A percentile compares a stretch with the other conserved stretches of the same genome.
Conservation (phyloP, 2,888 invertebrate genomes). For the Drosophila antonietae region DNA sequence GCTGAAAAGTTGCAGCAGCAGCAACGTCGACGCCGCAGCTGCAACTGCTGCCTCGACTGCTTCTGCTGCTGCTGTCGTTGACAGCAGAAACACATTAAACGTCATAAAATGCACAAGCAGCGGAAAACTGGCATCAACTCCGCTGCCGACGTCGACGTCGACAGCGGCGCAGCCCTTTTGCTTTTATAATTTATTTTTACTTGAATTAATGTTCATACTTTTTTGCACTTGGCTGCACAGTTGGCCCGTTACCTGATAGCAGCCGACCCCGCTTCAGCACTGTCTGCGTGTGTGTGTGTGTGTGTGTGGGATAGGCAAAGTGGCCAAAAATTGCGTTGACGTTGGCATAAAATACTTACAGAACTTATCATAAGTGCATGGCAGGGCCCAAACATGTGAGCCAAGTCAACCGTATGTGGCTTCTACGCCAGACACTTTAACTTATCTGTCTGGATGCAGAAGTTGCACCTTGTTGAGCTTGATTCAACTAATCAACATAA, state of each 20-base stretch:
- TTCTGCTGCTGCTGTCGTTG: conserved; percentile 73
- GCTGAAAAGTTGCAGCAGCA: conserved; percentile 65
- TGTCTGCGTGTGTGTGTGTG: not conserved
- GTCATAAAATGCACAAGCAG: conserved; percentile 79
- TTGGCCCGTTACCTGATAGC: conserved; percentile 74
- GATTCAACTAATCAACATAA: conserved; percentile 17
- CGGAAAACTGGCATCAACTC: conserved; percentile 59
- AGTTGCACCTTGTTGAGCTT: conserved; percentile 4
- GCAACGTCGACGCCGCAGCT: conserved; percentile 28
- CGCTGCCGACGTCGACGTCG: conserved; percentile 25
- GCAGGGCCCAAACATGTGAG: conserved; percentile 23
- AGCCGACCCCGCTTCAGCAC: conserved; percentile 1
- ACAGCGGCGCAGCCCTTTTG: conserved; percentile 47
- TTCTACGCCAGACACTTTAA: not conserved
- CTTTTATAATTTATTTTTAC: conserved; percentile 79
- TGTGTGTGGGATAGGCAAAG: conserved; percentile 58
- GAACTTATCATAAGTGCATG: conserved; percentile 67
- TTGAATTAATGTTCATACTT: conserved; percentile 80
- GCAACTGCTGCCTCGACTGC: conserved; percentile 6
- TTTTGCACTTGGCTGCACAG: conserved; percentile 78
- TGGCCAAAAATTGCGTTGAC: conserved; percentile 61
- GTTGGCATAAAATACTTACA: conserved; percentile 61
- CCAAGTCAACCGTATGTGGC: conserved; percentile 8
- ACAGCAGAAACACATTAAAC: conserved; percentile 82
- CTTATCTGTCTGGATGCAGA: not conserved